A percentile compares a stretch with the other conserved stretches of the same genome.
phyloP scores from a whole-genome alignment of 2,888 invertebrate genomes.

The Cybosia mesomella region DNA sequence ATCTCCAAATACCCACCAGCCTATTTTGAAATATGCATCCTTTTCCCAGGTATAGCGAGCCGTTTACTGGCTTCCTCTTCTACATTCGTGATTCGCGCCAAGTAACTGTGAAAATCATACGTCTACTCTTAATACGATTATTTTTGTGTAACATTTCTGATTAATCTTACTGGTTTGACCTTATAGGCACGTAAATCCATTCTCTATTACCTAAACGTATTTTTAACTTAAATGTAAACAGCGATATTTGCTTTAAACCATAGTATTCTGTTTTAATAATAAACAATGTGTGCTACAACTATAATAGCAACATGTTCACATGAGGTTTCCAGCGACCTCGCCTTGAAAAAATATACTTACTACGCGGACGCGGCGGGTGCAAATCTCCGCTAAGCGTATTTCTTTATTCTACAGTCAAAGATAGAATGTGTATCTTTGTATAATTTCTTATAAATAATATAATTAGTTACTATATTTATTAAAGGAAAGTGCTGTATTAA shows the following conservation, averaged over 20 bases:
- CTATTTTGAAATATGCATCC: not conserved
- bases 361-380: constrained; percentile 46
- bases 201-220: not conserved
- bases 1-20: not conserved
- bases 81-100: not conserved
- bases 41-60: not conserved
- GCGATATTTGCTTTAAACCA: constrained; percentile 11
- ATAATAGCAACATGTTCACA: constrained; percentile 53
- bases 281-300: constrained; percentile 24
- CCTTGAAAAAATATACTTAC: constrained; percentile 51
- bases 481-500: not conserved
- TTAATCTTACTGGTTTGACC: not conserved
- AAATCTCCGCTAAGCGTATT: constrained; percentile 61
- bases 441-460: no score
- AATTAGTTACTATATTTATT: not conserved
- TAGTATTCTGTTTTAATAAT: constrained; percentile 25
- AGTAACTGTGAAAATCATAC: constrained; percentile 2
- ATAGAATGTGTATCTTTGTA: constrained; percentile 33
- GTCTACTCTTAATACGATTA: not conserved
- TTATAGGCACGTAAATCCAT: constrained; percentile 6
- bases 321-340: constrained; percentile 73
- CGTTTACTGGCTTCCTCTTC: not conserved
- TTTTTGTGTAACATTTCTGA: not conserved
- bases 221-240: constrained; percentile 15
- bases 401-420: constrained; percentile 51